phyloP scores from a whole-genome alignment of 1,140 invertebrate species.

The Drosophila lowei region DNA sequence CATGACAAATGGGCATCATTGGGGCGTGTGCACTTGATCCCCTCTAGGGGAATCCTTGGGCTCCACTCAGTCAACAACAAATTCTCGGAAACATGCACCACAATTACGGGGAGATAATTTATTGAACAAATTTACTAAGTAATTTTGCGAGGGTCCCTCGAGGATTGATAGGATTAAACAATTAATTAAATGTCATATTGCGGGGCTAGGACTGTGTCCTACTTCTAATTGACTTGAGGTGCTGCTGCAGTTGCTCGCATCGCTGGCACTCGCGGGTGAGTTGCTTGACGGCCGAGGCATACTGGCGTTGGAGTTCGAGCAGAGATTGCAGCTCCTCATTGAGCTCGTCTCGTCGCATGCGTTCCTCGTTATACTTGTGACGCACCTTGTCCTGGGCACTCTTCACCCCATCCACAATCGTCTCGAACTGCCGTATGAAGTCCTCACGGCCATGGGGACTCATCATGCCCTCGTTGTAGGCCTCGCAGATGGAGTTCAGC shows the following conservation, averaged over 20 bases:
- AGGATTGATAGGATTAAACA: constrained; percentile 9
- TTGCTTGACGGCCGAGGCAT: constrained; percentile 92
- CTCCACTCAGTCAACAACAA: not conserved
- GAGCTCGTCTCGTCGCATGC: constrained; percentile 88
- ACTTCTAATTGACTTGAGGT: constrained; percentile 76
- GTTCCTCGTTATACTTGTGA: constrained; percentile 87
- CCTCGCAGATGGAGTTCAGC: constrained; percentile 97
- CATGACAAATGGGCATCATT: constrained; percentile 60
- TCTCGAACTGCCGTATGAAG: constrained; percentile 94
- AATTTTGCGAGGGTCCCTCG: not conserved
- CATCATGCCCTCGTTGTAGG: constrained; percentile 92
- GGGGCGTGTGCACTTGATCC: constrained; percentile 52
- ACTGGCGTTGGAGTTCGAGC: constrained; percentile 92
- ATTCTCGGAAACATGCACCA: constrained; percentile 16
- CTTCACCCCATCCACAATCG: constrained; percentile 93
- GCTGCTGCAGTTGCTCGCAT: constrained; percentile 85
- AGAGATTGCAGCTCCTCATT: constrained; percentile 88
- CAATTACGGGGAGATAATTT: constrained; percentile 33
- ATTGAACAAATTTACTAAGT: constrained; percentile 49
- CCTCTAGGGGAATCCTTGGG: constrained; percentile 36
- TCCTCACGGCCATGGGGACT: constrained; percentile 89
- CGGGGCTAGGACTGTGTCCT: constrained; percentile 32
- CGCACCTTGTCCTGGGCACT: constrained; percentile 91
- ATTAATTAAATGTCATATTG: constrained; percentile 31
- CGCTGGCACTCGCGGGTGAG: constrained; percentile 89